A percentile compares a stretch with the other conserved stretches of the same genome.
Conservation (phyloP, 2,888 invertebrate genomes). For the Deilephila porcellus region DNA sequence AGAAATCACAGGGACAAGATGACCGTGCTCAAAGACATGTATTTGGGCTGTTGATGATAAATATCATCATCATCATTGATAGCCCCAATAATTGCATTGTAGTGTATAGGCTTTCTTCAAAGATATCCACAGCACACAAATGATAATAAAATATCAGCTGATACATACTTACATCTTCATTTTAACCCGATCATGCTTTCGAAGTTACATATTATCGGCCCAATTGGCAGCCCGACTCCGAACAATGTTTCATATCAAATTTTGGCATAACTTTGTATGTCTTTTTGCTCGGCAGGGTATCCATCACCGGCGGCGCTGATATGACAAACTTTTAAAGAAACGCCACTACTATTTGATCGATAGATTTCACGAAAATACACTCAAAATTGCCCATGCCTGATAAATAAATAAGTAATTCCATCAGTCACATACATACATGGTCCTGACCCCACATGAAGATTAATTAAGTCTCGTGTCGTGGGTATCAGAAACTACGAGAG, state of each 20-base stretch:
- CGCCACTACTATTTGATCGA: conserved; percentile 54
- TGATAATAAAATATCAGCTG: too few relatives aligned
- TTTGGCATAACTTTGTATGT: conserved; percentile 57
- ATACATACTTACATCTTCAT: background rate
- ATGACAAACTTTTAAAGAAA: conserved; percentile 48
- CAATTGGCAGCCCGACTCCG: conserved; percentile 52
- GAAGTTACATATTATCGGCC: conserved; percentile 51
- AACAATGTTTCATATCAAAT: conserved; percentile 62
- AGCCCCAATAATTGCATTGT: too few relatives aligned
- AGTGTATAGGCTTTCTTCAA: too few relatives aligned
- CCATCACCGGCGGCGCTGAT: conserved; percentile 50
- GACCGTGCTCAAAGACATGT: too few relatives aligned
- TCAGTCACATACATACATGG: background rate
- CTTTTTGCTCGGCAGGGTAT: conserved; percentile 52
- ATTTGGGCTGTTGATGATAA: too few relatives aligned
- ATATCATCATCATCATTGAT: too few relatives aligned
- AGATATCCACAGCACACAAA: too few relatives aligned
- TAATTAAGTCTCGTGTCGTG: too few relatives aligned
- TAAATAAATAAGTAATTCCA: too few relatives aligned
- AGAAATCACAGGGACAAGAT: too few relatives aligned
- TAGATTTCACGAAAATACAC: conserved; percentile 40
- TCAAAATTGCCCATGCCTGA: background rate
- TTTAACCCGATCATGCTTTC: background rate
- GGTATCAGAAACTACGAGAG: too few relatives aligned
- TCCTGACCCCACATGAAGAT: too few relatives aligned